These are phyloP conservation scores for Ceratina australensis DNA, from an alignment of 1,140 invertebrate genomes.

Conservation along the genomic window DNA sequence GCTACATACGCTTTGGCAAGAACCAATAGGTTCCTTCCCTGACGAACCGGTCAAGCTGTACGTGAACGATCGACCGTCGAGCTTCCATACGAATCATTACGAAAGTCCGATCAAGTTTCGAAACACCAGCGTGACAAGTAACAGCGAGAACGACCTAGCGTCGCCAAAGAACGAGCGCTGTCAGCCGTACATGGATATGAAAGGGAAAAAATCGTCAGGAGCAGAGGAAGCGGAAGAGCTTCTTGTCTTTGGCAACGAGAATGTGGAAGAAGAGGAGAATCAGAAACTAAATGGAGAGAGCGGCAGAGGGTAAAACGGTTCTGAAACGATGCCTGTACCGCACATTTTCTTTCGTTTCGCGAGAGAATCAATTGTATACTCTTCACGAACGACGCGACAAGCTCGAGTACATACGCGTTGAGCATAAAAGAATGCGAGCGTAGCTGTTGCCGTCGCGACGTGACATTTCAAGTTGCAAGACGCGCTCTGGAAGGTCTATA, in stretches of 20 bases:
- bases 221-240: conserved; percentile 64
- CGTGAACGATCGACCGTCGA: conserved; percentile 69
- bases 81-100: conserved; percentile 72
- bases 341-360: neutral
- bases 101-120: conserved; percentile 79
- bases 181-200: conserved; percentile 80
- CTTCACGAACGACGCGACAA: too few species aligned
- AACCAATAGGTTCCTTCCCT: conserved; percentile 63
- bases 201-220: conserved; percentile 62
- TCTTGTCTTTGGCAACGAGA: conserved; percentile 53
- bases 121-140: conserved; percentile 69
- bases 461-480: too few species aligned
- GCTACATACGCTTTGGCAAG: conserved; percentile 73
- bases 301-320: neutral
- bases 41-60: conserved; percentile 64
- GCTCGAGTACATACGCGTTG: neutral
- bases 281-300: conserved; percentile 17
- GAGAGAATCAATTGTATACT: too few species aligned
- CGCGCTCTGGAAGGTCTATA: neutral
- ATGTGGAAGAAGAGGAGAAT: conserved; percentile 50
- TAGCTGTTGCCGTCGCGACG: too few species aligned
- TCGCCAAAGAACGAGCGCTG: conserved; percentile 73
- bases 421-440: too few species aligned
- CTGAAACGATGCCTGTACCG: too few species aligned
- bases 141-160: conserved; percentile 73